Conservation (phyloP, 2,113 vertebrate species). For the Gymnocephalus cernua region DNA sequence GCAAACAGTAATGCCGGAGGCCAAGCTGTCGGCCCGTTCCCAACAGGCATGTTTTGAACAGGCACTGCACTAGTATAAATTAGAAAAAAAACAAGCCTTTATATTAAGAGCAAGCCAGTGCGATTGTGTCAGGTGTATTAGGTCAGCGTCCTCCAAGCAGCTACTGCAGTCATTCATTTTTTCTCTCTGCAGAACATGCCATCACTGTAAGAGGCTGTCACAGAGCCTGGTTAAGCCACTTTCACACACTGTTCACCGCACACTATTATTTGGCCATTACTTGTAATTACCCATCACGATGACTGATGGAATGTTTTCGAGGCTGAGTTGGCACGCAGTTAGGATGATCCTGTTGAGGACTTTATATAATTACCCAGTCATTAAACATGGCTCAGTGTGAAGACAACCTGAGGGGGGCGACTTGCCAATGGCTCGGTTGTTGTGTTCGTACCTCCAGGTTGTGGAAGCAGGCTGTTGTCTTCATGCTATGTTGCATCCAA, state of each 20-base stretch:
- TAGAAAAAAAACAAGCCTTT: slow-evolving; percentile 24
- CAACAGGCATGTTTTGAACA: too few species aligned
- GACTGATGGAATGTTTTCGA: slow-evolving; percentile 77
- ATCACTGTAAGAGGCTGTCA: slow-evolving; percentile 57
- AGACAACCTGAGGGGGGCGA: slow-evolving; percentile 48
- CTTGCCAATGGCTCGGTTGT: slow-evolving; percentile 29
- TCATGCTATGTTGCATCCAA: slow-evolving; percentile 18
- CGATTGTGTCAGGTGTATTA: slow-evolving; percentile 40
- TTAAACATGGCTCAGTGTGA: slow-evolving; percentile 66
- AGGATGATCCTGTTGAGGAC: slow-evolving; percentile 72
- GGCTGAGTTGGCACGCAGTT: slow-evolving; percentile 71
- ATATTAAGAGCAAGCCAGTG: not conserved
- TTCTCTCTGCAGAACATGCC: slow-evolving; percentile 27
- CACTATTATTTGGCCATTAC: slow-evolving; percentile 79
- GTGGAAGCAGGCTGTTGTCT: slow-evolving; percentile 1
- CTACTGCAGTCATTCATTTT: not conserved
- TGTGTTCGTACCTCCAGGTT: slow-evolving; percentile 19
- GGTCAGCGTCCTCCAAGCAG: slow-evolving; percentile 26
- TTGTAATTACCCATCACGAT: slow-evolving; percentile 79
- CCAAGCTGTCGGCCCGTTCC: too few species aligned
- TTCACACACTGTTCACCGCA: slow-evolving; percentile 66
- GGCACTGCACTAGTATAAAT: not conserved
- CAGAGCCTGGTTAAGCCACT: slow-evolving; percentile 63
- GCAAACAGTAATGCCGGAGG: too few species aligned
- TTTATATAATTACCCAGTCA: slow-evolving; percentile 76